Evolutionary conservation across 2,797 vertebrate genomes (phyloP), one percentile per base, ranked within the genome.

Genomic region (Antennarius maculatus): DNA sequence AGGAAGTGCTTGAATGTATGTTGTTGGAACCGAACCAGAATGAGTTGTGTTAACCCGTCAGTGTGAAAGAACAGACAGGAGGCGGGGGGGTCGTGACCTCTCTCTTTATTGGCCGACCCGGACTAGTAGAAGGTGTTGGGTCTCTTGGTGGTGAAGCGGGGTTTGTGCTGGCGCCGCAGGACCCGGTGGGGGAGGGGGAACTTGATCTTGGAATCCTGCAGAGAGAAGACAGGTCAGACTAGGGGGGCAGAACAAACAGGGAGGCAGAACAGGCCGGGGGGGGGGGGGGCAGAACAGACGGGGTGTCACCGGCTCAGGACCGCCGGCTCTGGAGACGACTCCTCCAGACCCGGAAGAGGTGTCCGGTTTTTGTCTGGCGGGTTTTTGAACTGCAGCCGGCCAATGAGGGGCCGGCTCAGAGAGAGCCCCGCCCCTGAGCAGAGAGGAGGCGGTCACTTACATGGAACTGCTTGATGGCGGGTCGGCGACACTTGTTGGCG

Each of bases 61-160:
- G 23, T 23, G 23, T 23, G 23, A 23, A 23, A 23, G 23, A 23
- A 23, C 23, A 23, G 23, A 23, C 23, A 23, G 23, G 23, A 23
- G 23, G 23, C 23, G 23, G 23, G 23, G 23, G 23, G 23, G 23
- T 23, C 23, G 23, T 23, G 23, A 23, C 23, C 23, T 23, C 23
- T 23, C 23, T 23, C 23, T 23, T 23, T 23, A 23, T 23, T 23
- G 23, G 23, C 23, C 2, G 23, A 23, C 23, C 23, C 23, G 1
- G 23, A 23, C 23, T 23, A 98, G 80, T 92, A 99, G 95, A 98
- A 98, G 67, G 97, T 99, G 86, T 98, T 98, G 77, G 97, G 96
- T 92, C 97, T 97, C 96, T 97, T 99, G 93, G 97, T 99, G 90
- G 97, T 98, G 94, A 99, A 99, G 79, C 97, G 97, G 11, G 97